A percentile compares a stretch with the other conserved stretches of the same genome.
These are phyloP conservation scores for Ricordea florida DNA, from an alignment of 92 coral and sea anemone species.

Conservation along the genomic window DNA sequence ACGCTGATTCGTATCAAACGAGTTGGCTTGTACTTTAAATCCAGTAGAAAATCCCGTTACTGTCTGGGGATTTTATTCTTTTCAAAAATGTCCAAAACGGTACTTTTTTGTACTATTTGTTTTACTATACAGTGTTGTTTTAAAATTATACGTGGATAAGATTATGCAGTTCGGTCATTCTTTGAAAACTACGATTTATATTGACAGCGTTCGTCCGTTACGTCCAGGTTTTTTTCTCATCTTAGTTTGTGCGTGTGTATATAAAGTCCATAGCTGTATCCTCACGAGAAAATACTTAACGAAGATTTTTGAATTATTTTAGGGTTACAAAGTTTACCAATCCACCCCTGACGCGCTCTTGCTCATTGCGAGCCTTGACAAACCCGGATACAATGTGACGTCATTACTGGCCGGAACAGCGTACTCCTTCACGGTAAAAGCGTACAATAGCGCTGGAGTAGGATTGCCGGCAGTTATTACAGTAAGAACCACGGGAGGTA, in stretches of 20 bases:
- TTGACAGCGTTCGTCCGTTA: neutral
- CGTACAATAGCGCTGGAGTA: constrained; percentile 60
- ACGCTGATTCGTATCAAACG: no score
- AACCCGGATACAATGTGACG: constrained; percentile 24
- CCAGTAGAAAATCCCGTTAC: no score
- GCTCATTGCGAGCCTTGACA: neutral
- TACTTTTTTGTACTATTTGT: no score
- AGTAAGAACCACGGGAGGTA: constrained; percentile 48
- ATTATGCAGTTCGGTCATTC: no score
- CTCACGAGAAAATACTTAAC: no score
- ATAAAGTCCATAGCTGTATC: no score
- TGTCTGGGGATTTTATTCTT: no score
- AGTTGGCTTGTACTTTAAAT: no score
- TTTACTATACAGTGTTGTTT: no score
- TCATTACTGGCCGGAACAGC: constrained; percentile 35
- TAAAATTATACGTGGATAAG: no score
- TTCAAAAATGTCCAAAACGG: no score
- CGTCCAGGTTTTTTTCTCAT: neutral
- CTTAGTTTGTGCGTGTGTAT: neutral
- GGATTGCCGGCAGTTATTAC: constrained; percentile 42
- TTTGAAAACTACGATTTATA: no score
- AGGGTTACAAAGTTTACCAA: constrained; percentile 39
- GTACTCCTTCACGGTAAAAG: constrained; percentile 45
- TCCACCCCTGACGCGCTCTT: neutral
- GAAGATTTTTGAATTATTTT: neutral